These are phyloP conservation scores for Sapajus apella DNA, from an alignment of 2,113 vertebrate genomes.

Conservation along the genomic window DNA sequence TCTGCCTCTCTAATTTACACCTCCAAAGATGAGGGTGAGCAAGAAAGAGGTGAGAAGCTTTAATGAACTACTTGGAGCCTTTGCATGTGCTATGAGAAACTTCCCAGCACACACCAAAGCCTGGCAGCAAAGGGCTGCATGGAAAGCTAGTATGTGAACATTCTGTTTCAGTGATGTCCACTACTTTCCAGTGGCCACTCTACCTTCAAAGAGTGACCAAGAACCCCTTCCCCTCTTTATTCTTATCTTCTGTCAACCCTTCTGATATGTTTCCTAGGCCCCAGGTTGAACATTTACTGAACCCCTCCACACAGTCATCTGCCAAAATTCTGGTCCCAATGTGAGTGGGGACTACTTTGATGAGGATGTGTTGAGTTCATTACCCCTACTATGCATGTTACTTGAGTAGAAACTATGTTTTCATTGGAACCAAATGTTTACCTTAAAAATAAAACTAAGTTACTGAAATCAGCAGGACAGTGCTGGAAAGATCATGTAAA, in stretches of 20 bases:
- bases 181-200: background rate
- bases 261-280: background rate
- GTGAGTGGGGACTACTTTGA: background rate
- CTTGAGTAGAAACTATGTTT: background rate
- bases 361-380: background rate
- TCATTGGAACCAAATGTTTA: background rate
- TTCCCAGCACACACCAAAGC: background rate
- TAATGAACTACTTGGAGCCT: constrained; percentile 64
- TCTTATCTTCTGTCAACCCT: background rate
- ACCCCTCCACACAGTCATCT: background rate
- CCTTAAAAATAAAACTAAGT: constrained; percentile 1
- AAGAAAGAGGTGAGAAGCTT: constrained; percentile 69
- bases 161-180: background rate
- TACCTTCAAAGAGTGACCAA: background rate
- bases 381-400: background rate
- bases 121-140: background rate
- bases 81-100: constrained; percentile 46
- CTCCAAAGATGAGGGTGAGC: constrained; percentile 68
- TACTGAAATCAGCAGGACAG: background rate
- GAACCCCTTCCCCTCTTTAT: background rate
- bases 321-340: background rate
- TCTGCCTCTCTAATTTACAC: constrained; percentile 82
- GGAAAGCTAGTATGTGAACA: constrained; percentile 48
- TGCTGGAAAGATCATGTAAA: background rate
- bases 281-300: background rate